These are phyloP conservation scores for Sinella curviseta DNA, from an alignment of 1,140 invertebrate species.

Conservation along the genomic window DNA sequence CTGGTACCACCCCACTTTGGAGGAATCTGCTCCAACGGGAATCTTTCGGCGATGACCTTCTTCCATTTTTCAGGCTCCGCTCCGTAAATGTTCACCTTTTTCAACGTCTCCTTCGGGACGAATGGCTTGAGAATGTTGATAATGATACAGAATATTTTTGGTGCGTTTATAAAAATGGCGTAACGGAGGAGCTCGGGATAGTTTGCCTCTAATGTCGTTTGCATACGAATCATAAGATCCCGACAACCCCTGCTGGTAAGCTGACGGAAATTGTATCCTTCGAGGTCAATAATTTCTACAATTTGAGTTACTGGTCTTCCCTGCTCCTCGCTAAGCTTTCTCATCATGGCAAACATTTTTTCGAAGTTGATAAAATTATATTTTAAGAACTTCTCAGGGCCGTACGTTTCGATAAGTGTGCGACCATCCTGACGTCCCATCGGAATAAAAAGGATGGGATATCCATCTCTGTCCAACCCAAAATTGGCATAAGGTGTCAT, in stretches of 20 bases:
- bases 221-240: slow-evolving; percentile 2
- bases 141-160: not conserved
- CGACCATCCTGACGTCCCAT: not conserved
- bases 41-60: not conserved
- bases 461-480: not conserved
- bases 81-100: slow-evolving; percentile 22
- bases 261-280: slow-evolving; percentile 1
- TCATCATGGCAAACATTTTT: not conserved
- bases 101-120: slow-evolving; percentile 7
- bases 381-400: too few species aligned
- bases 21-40: slow-evolving; percentile 3
- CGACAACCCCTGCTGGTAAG: not conserved
- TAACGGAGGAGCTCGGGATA: slow-evolving; percentile 7
- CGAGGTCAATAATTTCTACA: slow-evolving; percentile 17
- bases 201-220: not conserved
- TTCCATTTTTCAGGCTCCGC: slow-evolving; percentile 27
- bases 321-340: not conserved
- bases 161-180: slow-evolving; percentile 12
- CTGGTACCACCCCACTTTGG: slow-evolving; percentile 4
- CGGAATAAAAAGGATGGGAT: not conserved
- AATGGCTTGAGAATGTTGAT: slow-evolving; percentile 18
- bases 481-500: not conserved
- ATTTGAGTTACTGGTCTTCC: slow-evolving; percentile 10
- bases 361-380: slow-evolving; percentile 3
- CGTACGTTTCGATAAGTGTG: too few species aligned